Evolutionary conservation across 2,113 vertebrate genomes (phyloP).

Genomic region (Syngnathoides biaculeatus): DNA sequence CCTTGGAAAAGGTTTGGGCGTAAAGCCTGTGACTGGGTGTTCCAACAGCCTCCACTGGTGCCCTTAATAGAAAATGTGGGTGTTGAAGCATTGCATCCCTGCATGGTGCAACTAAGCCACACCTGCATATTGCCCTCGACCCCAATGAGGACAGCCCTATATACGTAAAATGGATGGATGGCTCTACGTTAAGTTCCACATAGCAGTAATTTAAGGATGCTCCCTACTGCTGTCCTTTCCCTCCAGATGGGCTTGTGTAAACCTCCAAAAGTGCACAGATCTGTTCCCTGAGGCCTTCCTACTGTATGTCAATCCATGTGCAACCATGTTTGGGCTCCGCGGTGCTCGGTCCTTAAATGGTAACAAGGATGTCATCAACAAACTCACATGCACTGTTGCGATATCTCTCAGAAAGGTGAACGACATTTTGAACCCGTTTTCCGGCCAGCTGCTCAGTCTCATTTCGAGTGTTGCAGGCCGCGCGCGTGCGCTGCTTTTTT

Average conservation of each 20-base stretch:
- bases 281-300: not conserved
- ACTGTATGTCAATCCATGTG: not conserved
- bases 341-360: not conserved
- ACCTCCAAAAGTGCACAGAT: not conserved
- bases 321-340: not conserved
- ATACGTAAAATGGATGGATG: too few relatives aligned
- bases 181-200: too few relatives aligned
- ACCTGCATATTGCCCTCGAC: too few relatives aligned
- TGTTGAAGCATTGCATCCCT: too few relatives aligned
- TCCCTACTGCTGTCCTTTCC: not conserved
- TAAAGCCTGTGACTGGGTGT: too few relatives aligned
- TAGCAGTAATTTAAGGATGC: not conserved
- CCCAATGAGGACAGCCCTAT: too few relatives aligned
- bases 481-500: not conserved
- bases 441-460: not conserved
- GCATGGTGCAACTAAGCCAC: too few relatives aligned
- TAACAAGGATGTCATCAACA: not conserved
- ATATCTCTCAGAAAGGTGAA: not conserved
- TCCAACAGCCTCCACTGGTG: too few relatives aligned
- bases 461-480: not conserved
- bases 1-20: too few relatives aligned
- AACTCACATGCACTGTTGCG: not conserved
- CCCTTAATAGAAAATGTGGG: too few relatives aligned
- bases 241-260: conserved; percentile 6
- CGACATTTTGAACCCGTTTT: not conserved